These are phyloP conservation scores for Anabas testudineus DNA, from an alignment of 2,797 vertebrate genomes.

Conservation along the genomic window DNA sequence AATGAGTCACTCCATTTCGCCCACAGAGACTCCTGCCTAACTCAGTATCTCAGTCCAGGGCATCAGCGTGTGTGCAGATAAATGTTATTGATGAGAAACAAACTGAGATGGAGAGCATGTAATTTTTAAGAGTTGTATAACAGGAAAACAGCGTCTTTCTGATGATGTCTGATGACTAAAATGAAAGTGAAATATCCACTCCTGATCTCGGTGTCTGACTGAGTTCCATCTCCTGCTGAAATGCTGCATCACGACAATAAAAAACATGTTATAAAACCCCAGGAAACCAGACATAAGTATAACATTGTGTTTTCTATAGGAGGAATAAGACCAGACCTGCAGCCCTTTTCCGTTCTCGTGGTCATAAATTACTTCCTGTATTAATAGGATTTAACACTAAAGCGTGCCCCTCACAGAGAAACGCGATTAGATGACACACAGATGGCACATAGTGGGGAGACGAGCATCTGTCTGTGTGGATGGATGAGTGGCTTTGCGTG, in stretches of 20 bases:
- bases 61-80: conserved; percentile 25
- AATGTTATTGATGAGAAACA: conserved; percentile 57
- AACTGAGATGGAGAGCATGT: conserved; percentile 17
- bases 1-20: conserved; percentile 50
- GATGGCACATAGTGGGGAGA: conserved; percentile 56
- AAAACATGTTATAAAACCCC: conserved; percentile 25
- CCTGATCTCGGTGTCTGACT: not conserved
- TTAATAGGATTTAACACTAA: conserved; percentile 56
- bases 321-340: conserved; percentile 19
- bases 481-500: conserved; percentile 16
- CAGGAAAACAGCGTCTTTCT: not conserved
- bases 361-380: conserved; percentile 62
- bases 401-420: conserved; percentile 46
- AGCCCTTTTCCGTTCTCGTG: conserved; percentile 20
- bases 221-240: not conserved
- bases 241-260: not conserved
- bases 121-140: not conserved
- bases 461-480: conserved; percentile 34
- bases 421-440: conserved; percentile 70
- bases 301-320: conserved; percentile 43
- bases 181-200: not conserved
- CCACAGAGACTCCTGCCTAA: conserved; percentile 26
- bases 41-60: conserved; percentile 19
- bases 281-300: conserved; percentile 35
- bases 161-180: not conserved